Evolutionary conservation across 2,113 vertebrate species (phyloP).

Genomic region (Sinosuthora webbiana): DNA sequence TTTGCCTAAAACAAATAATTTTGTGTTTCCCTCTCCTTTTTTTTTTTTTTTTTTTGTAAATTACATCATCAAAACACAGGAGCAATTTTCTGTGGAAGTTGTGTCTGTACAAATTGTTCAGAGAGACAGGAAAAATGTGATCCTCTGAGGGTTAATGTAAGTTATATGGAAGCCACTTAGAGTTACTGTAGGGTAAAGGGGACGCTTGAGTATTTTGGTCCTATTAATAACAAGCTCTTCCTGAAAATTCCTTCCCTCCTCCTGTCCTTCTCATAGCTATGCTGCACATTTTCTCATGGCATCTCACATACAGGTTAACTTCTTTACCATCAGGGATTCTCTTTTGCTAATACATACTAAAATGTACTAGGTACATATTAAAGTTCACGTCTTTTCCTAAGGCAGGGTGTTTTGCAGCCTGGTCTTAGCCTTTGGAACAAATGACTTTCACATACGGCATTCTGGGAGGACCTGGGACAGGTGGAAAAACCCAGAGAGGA

Average conservation of each 20-base stretch:
- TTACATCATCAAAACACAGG: neutral
- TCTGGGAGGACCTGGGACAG: fast-evolving
- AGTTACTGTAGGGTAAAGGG: neutral
- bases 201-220: fast-evolving
- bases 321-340: neutral
- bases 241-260: neutral
- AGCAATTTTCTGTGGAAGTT: neutral
- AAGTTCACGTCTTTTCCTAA: neutral
- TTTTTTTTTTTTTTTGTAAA: neutral
- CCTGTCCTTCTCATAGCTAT: neutral
- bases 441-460: neutral
- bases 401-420: neutral
- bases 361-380: neutral
- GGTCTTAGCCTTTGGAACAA: neutral
- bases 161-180: neutral
- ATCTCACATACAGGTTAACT: neutral
- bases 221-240: neutral
- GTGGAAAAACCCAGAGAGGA: neutral
- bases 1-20: neutral
- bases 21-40: neutral
- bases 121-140: neutral
- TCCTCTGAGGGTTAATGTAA: neutral
- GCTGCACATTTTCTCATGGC: neutral
- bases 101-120: neutral
- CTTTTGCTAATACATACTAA: neutral